A percentile compares a stretch with the other conserved stretches of the same genome.
phyloP scores from a whole-genome alignment of 2,113 vertebrate genomes.

The human region DNA sequence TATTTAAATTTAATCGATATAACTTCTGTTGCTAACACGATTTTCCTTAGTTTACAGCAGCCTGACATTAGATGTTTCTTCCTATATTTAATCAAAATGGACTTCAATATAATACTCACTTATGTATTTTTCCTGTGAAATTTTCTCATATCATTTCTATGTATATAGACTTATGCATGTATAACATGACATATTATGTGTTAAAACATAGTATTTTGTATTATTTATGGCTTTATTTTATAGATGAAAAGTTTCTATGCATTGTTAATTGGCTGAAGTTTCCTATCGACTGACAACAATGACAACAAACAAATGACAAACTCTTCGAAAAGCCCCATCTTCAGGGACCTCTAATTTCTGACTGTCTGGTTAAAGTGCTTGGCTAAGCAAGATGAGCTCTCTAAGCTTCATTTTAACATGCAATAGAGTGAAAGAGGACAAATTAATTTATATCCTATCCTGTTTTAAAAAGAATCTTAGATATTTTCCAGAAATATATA shows the following conservation, averaged over 20 bases:
- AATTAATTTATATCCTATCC: neutral
- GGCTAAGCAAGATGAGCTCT: neutral
- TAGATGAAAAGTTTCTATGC: neutral
- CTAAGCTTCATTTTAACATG: constrained; percentile 19
- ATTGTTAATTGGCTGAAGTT: constrained; percentile 24
- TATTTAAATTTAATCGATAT: neutral
- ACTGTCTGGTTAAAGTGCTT: neutral
- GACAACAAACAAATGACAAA: constrained; percentile 1
- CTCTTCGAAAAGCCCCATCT: neutral
- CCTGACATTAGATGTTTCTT: neutral
- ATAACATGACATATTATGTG: neutral
- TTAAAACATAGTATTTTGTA: neutral
- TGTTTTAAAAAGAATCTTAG: constrained; percentile 5
- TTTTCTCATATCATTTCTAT: neutral
- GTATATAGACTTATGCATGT: neutral
- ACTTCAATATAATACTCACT: neutral
- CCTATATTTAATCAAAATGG: neutral
- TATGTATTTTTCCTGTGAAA: neutral
- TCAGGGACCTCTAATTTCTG: neutral
- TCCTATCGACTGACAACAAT: neutral
- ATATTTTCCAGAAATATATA: neutral
- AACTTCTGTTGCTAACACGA: neutral
- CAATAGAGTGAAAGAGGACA: neutral
- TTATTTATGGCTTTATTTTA: neutral
- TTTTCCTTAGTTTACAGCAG: neutral